A percentile compares a stretch with the other conserved stretches of the same genome.
These are phyloP conservation scores for Rhyacophila evoluta DNA, from an alignment of 2,888 invertebrate species.

Conservation along the genomic window DNA sequence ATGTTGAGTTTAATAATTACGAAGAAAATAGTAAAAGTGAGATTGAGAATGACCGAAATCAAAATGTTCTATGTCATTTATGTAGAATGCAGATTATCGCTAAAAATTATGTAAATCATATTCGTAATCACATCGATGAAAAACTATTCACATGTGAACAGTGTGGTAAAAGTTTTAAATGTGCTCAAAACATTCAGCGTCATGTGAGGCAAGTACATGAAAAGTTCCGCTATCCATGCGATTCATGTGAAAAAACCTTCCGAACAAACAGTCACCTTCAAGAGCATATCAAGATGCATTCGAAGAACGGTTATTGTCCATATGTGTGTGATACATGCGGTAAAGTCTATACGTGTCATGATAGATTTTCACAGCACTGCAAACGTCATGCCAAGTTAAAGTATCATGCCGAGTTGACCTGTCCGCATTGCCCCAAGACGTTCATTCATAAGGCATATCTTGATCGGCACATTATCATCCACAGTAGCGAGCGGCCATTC, in stretches of 20 bases:
- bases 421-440: background rate
- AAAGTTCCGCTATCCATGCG: background rate
- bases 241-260: background rate
- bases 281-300: constrained; percentile 5
- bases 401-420: background rate
- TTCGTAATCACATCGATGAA: background rate
- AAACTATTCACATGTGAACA: background rate
- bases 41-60: background rate
- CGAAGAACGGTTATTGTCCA: background rate
- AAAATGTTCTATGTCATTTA: background rate
- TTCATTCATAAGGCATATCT: background rate
- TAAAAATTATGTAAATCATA: background rate
- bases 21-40: constrained; percentile 11
- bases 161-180: background rate
- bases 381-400: constrained; percentile 8
- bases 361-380: background rate
- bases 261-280: background rate
- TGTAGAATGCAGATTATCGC: background rate
- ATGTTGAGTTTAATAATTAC: background rate
- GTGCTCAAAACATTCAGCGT: background rate
- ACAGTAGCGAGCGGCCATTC: background rate
- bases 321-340: background rate
- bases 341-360: background rate
- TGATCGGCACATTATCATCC: background rate
- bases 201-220: background rate